These are phyloP conservation scores for Neoniphon sammara DNA, from an alignment of 2,797 vertebrate species.

Conservation along the genomic window DNA sequence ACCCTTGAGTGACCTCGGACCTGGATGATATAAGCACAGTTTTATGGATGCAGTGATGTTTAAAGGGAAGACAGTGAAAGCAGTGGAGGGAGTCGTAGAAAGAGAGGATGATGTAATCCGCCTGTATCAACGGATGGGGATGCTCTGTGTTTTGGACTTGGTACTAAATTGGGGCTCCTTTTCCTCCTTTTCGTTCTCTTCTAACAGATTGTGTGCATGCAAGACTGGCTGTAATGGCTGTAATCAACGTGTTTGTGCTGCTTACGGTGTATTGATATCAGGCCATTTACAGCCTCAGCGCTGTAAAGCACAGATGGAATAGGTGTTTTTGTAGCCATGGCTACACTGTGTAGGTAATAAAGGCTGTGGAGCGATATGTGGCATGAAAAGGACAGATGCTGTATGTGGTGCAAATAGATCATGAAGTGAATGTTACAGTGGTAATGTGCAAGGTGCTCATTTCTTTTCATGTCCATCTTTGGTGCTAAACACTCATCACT, in stretches of 20 bases:
- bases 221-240: no score
- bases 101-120: no score
- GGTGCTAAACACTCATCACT: background rate
- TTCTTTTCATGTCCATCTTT: no score
- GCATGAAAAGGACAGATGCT: background rate
- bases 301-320: conserved; percentile 49
- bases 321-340: conserved; percentile 1
- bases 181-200: no score
- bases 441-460: no score
- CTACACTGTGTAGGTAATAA: background rate
- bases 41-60: background rate
- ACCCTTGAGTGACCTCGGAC: conserved; percentile 3
- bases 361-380: background rate
- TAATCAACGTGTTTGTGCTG: conserved; percentile 54
- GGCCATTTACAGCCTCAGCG: conserved; percentile 40
- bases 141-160: no score
- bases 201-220: no score
- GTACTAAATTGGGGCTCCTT: no score
- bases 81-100: background rate
- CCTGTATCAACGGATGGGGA: no score
- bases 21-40: background rate
- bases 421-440: background rate
- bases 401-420: background rate
- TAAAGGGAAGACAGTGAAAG: background rate
- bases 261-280: conserved; percentile 16